Percentiles rank a stretch among this genome's conserved stretches.
These are phyloP conservation scores for Clivina fossor DNA, from an alignment of 2,888 invertebrate genomes.

Conservation along the genomic window DNA sequence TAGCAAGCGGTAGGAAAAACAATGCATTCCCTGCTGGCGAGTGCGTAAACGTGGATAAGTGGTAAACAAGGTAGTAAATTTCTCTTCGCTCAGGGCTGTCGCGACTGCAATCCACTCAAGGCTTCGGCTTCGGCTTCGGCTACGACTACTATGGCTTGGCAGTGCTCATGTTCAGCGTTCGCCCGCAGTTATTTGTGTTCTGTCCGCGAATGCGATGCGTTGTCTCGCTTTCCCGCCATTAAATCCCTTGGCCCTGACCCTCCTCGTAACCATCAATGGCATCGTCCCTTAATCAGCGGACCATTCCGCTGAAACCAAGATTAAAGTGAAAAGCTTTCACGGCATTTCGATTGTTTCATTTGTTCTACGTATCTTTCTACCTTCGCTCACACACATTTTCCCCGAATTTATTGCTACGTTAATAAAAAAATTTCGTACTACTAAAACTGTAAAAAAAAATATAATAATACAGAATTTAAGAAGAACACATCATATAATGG, in stretches of 20 bases:
- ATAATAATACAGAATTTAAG: too few relatives aligned
- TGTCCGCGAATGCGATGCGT: neutral
- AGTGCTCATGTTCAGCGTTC: too few relatives aligned
- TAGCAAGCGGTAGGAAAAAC: too few relatives aligned
- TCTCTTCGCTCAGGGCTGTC: constrained; percentile 45
- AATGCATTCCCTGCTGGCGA: constrained; percentile 47
- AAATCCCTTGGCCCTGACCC: too few relatives aligned
- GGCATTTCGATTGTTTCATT: constrained; percentile 27
- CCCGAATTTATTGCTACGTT: too few relatives aligned
- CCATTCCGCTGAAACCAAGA: constrained; percentile 16
- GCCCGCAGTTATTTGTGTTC: constrained; percentile 11
- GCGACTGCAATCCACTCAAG: constrained; percentile 29
- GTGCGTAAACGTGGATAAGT: constrained; percentile 55
- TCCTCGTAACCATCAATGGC: constrained; percentile 24
- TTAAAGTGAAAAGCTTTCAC: constrained; percentile 29
- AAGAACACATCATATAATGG: too few relatives aligned
- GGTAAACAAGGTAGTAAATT: constrained; percentile 57
- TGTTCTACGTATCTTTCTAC: neutral
- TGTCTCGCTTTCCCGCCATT: neutral
- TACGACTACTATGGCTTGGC: too few relatives aligned
- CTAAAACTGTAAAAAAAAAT: too few relatives aligned
- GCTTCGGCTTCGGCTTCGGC: neutral
- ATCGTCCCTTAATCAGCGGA: constrained; percentile 23
- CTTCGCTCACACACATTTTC: too few relatives aligned
- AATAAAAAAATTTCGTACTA: too few relatives aligned